Evolutionary conservation across 2,888 invertebrate genomes (phyloP), one percentile per base, ranked within the genome.

Genomic region (Sceliomorpha sp.): DNA sequence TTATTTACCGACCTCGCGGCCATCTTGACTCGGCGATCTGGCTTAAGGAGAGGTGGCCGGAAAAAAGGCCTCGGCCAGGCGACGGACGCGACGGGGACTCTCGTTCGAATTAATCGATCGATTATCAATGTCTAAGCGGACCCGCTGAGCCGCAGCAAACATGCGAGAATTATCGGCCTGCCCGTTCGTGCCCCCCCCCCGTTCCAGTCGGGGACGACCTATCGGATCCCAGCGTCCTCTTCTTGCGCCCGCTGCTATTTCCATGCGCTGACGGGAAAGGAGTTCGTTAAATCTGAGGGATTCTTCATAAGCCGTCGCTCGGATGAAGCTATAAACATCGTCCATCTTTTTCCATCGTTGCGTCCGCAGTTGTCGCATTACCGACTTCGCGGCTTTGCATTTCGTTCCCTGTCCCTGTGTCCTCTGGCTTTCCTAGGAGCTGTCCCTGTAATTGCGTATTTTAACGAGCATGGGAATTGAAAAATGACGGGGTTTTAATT

Each of bases 1-100:
- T 86, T 87, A 86, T 86, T 87, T 86, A 86, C 85, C 83, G 82
- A 82, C 76, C 80, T 73, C 75, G 42, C 85, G 82, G 85, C 86
- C 86, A 86, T 86, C 83, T 86, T 87, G 86, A 80, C 80, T 78
- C 32, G 12, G 78, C 78, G 77, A 81, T 80, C 84, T 78, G 84
- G 81, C 83, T 84, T 82, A 81, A 85, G 84, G 80, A 83, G 84
- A 78, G 78, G 75, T n/a, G 77, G 74, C 74, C 71, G 66, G 69
- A 71, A 76, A 75, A 76, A 70, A 66, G 27, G 40, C 24, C 42
- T 50, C 37, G 44, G 67, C 50, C 67, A 64, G 76, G 78, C 80
- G 80, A 80, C 76, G 75, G 74, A 74, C 68, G 67, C 62, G 45
- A 50, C 64, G 73, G 69, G 67, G 66, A 69, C 73, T 72, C 73